Evolutionary conservation across 1,140 invertebrate species (phyloP), one percentile per base, ranked within the genome.

Genomic region (Araneus ventricosus): DNA sequence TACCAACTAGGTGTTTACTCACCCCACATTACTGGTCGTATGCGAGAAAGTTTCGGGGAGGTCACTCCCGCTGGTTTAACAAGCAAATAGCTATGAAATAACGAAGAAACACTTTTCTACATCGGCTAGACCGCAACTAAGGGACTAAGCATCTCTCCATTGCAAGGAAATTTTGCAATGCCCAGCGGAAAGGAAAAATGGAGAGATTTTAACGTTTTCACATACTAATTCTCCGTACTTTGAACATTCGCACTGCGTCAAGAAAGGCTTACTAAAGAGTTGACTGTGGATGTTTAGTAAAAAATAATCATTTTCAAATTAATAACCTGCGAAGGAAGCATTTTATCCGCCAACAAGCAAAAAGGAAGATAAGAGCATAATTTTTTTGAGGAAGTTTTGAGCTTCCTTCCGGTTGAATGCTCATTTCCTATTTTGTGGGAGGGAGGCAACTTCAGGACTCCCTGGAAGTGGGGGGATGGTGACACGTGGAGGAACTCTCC

Each of bases 381-480:
- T 82, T 45, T 82, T 80, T 80, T 45, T 1, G 20, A 17, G 79
- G 79, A 82, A 45, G 34, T 82, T 82, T 45, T 41, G 14, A 7
- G 4, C 79, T 82, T 82, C 79, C 79, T 82, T 82, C 79, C 79
- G 79, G 79, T 45, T 24, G 17, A 82, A 45, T 39, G 27, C 79
- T 82, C 37, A 82, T 82, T 82, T 82, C 79, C 79, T 82, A 39
- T 82, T 82, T 37, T 82, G 37, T 39, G 7, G 79, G 27, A n/a
- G 79, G 79, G 79, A 22, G 79, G 34, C 39, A 34, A 39, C 41
- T 82, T 82, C 79, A 82, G 20, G 37, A 39, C 75, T 80, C 75
- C 20, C 75, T 82, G 17, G 17, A 59, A 22, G 17, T 59, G 34
- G 79, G 79, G 17, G 41, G 27, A n/a, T n/a, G 63, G n/a, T 67